Base-by-base conservation (phyloP, 2,888 invertebrate species). In the Morinoia aosen region DNA sequence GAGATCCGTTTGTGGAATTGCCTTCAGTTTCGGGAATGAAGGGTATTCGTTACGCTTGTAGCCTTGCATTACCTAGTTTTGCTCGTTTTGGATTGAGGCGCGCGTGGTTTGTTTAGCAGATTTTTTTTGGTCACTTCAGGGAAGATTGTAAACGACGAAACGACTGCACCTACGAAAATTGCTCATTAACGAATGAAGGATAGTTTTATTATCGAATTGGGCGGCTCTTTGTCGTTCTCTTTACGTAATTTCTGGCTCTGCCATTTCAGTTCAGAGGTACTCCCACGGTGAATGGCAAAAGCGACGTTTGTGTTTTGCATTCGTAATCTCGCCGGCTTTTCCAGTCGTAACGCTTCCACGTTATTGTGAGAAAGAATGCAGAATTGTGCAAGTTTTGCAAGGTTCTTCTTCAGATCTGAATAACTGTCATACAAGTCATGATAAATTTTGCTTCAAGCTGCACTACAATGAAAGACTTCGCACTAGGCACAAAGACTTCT, bases 1-100 rank as follows among this genome's bases (percentile, higher is more conserved):
- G 90, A 90, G 90, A 90, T 90, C 90, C 90, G 40, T 90, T 90
- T 90, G 90, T 48, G 90, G 90, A 90, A 90, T 90, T 90, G 90
- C 90, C 90, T 90, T 90, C 90, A 90, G 90, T 90, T 90, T 40
- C 40, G 48, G 16, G 48, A 90, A 90, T 39, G 90, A 90, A 48
- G 90, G 90, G 39, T 90, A 90, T 90, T 90, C 90, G 90, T 90
- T 90, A 48, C 40, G 40, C 90, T 76, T 90, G 90, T 19, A 40
- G 90, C 16, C 39, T 40, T 33, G 90, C 90, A 90, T 90, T 90
- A 90, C 90, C 90, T 12, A 39, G 90, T 90, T 90, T 90, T 90
- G 90, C 40, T 48, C 90, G 76, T 33, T 76, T 33, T 76, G 76
- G 7, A 33, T 76, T 8, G 61, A 33, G 25, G 76, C 76, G 16